Evolutionary conservation across 1,140 invertebrate genomes (phyloP), one percentile per base, ranked within the genome.

Genomic region (Pogonognathellus flavescens): DNA sequence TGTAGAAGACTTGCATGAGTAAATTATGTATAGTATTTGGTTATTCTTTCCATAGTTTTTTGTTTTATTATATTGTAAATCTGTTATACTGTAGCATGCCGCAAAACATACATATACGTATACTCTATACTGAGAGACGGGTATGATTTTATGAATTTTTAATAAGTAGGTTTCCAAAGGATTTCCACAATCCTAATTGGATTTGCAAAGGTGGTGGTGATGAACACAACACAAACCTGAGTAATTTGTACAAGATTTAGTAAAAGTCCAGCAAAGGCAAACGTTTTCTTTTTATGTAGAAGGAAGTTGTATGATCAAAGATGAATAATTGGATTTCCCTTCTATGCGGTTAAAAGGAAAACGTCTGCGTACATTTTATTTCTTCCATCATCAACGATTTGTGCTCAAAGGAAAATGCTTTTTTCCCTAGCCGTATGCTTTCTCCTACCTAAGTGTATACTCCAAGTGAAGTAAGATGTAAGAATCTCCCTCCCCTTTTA

Each of bases 311-410:
- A 66, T 10, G 22, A 66, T 66, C 60, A 66, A 66, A 66, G 60
- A 66, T 66, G 59, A 60, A 66, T 66, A 31, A 66, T 66, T 66
- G 62, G 20, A 20, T 66, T 66, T 11, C 1, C 20, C 25, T 20
- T 20, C 25, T 22, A 7, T 66, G n/a, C 18, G 22, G 20, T 60
- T 66, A 31, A 66, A 66, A 66, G 25, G 62, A 66, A 66, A 66
- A 66, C 25, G 62, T 9, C 62, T 66, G 31, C 31, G 31, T 41
- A 31, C 20, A 66, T 66, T 66, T 66, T 66, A 66, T 25, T 66
- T 66, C 62, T 66, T 66, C 22, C 20, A 66, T 66, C 20, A 66
- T 66, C 60, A 66, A 13, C 60, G 22, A 66, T 66, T 66, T 66
- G 62, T 25, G 20, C 62, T 66, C 62, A 66, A 66, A 66, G 62